Evolutionary conservation across 1,140 invertebrate species (phyloP), one percentile per base, ranked within the genome.

Genomic region (Drosophila auraria): DNA sequence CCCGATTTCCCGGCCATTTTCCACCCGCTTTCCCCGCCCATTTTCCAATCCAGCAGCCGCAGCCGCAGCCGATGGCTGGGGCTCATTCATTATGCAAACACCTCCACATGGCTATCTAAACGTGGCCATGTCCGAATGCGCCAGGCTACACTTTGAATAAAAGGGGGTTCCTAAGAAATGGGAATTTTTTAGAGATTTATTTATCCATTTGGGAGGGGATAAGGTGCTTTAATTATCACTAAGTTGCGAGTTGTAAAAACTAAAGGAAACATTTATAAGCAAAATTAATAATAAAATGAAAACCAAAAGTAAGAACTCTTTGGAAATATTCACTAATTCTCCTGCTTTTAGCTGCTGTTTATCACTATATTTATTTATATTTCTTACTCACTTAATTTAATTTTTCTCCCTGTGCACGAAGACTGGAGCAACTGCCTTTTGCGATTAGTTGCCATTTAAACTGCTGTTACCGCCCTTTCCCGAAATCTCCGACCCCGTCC

Each of bases 381-480:
- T 33, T 33, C 30, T 33, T 33, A 33, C 30, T 6, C 27, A 27
- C 27, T 30, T 0, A 7, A 42, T 42, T n/a, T 33, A 6, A 44
- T 30, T 62, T 53, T 36, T 36, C 11, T n/a, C 9, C 47, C 57
- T 15, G n/a, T 38, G 38, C 25, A 47, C 12, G 23, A 20, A 49
- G 56, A 17, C 56, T 71, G 44, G 17, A 60, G 68, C 27, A 44
- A 51, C 64, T 84, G 64, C 68, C 62, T 73, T 86, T 90, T 90
- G 76, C 79, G 86, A 90, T 90, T 90, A 90, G 86, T 86, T 90
- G 86, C 82, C 86, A 90, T 90, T 90, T 90, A 90, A 90, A 86
- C 87, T 90, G 76, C 65, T 90, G 79, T 90, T 89, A 86, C 78
- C 82, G 47, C 60, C 65, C 58, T 40, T 30, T 6, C 53, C 54